A percentile compares a stretch with the other conserved stretches of the same genome.
phyloP scores from a whole-genome alignment of 2,113 vertebrate genomes.

The Nyctibius bracteatus region DNA sequence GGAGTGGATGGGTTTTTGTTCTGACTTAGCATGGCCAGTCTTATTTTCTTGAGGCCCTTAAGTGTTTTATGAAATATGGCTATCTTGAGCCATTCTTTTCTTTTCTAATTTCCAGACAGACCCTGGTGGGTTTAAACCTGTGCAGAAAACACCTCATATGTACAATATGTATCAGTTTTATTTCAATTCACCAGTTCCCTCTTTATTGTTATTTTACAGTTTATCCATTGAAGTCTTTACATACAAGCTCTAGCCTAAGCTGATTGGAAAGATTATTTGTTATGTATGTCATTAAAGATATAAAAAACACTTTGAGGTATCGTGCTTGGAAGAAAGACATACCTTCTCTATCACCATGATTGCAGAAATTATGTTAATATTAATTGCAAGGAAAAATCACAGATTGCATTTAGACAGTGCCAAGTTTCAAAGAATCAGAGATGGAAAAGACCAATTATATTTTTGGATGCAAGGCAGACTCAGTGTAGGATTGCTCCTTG shows the following conservation, averaged over 20 bases:
- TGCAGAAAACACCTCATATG: not conserved
- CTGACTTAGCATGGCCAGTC: not conserved
- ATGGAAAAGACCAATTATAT: not conserved
- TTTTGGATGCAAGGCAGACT: not conserved
- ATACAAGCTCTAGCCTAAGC: not conserved
- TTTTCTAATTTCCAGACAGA: not conserved
- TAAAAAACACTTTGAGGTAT: not conserved
- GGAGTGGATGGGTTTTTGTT: not conserved
- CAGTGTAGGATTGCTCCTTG: not conserved
- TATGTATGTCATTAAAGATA: not conserved
- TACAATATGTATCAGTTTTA: not conserved
- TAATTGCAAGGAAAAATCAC: not conserved
- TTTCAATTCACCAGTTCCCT: not conserved
- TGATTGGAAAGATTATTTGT: not conserved
- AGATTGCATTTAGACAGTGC: not conserved
- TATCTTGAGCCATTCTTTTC: not conserved
- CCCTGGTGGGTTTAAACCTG: not conserved
- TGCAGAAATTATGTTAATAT: conserved; percentile 17
- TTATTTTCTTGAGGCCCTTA: not conserved
- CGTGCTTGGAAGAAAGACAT: not conserved
- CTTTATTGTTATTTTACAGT: not conserved
- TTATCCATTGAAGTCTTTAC: not conserved
- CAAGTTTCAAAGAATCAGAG: conserved; percentile 6
- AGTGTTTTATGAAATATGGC: not conserved
- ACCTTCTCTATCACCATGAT: not conserved